These are phyloP conservation scores for Aldabrachelys gigantea DNA, from an alignment of 2,113 vertebrate genomes.

Conservation along the genomic window DNA sequence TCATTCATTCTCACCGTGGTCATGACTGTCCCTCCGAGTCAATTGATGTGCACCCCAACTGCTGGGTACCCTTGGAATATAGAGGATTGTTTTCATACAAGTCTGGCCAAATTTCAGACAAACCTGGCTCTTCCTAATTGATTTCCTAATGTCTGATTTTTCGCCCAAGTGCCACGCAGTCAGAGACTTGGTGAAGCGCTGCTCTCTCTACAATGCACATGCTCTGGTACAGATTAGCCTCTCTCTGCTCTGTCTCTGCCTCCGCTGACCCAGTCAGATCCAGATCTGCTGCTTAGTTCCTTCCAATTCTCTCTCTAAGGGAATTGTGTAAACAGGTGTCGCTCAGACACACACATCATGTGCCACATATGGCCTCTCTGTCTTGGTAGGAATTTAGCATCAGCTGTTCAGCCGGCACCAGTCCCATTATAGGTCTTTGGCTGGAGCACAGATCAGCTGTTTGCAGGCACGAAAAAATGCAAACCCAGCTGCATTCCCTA, in stretches of 20 bases:
- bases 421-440: neutral
- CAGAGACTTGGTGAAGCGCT: neutral
- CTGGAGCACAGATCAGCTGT: neutral
- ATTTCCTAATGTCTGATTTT: neutral
- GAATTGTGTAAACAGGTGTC: neutral
- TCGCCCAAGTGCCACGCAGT: neutral
- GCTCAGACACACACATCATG: neutral
- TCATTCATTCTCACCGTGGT: neutral
- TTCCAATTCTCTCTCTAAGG: neutral
- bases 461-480: neutral
- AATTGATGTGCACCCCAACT: neutral
- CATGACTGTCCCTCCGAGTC: neutral
- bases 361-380: neutral
- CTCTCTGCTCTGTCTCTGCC: rapidly evolving
- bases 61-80: neutral
- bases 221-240: neutral
- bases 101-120: neutral
- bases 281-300: neutral
- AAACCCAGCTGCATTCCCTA: neutral
- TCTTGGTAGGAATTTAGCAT: neutral
- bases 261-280: neutral
- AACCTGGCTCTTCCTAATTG: neutral
- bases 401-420: neutral
- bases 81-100: neutral
- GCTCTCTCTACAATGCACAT: neutral